Base-by-base conservation (phyloP, 2,113 vertebrate genomes). In the Grammomys surdaster region DNA sequence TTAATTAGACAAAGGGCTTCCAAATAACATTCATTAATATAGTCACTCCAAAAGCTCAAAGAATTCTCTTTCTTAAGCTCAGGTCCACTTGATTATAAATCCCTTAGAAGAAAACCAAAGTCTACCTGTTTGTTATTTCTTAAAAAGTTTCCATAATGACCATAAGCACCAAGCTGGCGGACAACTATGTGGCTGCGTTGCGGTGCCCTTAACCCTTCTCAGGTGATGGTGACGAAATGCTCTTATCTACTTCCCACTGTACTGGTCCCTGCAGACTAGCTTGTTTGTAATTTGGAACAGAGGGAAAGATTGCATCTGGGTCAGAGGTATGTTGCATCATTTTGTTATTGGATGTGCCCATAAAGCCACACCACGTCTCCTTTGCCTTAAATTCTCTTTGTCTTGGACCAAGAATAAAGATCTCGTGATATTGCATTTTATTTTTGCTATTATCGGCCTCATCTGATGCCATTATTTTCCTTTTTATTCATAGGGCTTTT, bases 381-480 rank as follows among this genome's bases (percentile, higher is more conserved):
- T 98, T 97, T 97, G 95, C 94, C 96, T 98, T 95, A 97, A 72
- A 96, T 97, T 93, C 48, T 89, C 3, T 67, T 96, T 95, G 48
- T 87, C 51, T 87, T 9, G 73, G 80, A 56, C 78, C 10, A 48
- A 95, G 91, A 90, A 70, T 82, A 91, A 96, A 96, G 81, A 89
- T 85, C 60, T 91, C 14, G 33, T 24, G 63, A 2, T 6, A 43
- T 75, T 31, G 12, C 24, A 56, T 77, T 96, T 95, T 40, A 36
- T 84, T 94, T 77, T 58, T 60, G 33, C 24, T 69, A 58, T 10
- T 85, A 51, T 26, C 40, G 81, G 80, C 17, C 22, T 91, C n/a
- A 60, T 70, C 13, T 1, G 36, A 63, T 54, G 20, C 28, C n/a
- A 58, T 58, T 63, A 14, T 65, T 87, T 93, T 88, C 14, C 13